A percentile compares a stretch with the other conserved stretches of the same genome.
These are phyloP conservation scores for Meriones unguiculatus DNA, from an alignment of 2,113 vertebrate species.

Conservation along the genomic window DNA sequence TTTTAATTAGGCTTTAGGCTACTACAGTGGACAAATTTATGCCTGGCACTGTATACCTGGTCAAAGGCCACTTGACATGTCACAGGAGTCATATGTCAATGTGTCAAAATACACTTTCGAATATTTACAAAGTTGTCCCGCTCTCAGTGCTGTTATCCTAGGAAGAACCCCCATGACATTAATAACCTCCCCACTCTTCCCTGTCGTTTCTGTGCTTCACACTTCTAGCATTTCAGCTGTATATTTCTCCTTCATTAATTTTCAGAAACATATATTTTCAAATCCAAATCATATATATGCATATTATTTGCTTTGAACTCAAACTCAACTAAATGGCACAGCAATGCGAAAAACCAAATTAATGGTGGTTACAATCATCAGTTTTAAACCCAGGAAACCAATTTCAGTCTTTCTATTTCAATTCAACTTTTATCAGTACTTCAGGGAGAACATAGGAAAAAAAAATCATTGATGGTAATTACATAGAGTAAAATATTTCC, in stretches of 20 bases:
- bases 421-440: constrained; percentile 3
- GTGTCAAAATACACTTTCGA: background rate
- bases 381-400: background rate
- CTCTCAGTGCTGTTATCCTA: background rate
- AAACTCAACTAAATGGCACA: background rate
- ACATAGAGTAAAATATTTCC: constrained; percentile 22
- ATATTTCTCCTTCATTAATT: background rate
- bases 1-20: background rate
- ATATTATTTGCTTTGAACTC: constrained; percentile 28
- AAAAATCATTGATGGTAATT: constrained; percentile 5
- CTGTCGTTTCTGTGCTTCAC: background rate
- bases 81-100: background rate
- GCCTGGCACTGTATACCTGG: too few species aligned
- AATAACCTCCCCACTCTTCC: too few species aligned
- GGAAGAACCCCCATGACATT: fast-evolving
- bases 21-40: background rate
- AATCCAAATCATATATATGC: background rate
- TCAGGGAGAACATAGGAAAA: background rate
- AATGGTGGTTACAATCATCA: background rate
- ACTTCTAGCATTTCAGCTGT: background rate
- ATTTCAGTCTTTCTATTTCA: background rate
- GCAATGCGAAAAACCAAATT: background rate
- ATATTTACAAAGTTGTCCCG: background rate
- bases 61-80: background rate
- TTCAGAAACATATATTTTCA: background rate